These are phyloP conservation scores for Epinephelus coioides DNA, from an alignment of 2,797 vertebrate genomes.

Conservation along the genomic window DNA sequence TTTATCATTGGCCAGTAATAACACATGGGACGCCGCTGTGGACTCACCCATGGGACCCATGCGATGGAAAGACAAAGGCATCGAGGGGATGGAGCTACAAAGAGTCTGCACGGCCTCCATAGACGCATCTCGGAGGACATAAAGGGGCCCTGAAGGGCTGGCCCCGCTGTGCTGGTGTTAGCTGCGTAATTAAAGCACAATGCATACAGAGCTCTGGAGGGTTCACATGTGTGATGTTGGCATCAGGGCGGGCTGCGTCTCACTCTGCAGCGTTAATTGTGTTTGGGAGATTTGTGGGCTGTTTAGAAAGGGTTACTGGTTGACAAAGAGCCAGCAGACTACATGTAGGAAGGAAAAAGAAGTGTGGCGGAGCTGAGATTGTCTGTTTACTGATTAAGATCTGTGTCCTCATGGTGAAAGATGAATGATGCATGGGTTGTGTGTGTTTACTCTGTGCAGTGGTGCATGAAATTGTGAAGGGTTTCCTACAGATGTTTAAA, in stretches of 20 bases:
- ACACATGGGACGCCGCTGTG: slow-evolving; percentile 75
- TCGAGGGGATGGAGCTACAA: slow-evolving; percentile 71
- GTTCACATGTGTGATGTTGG: slow-evolving; percentile 52
- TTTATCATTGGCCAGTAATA: slow-evolving; percentile 83
- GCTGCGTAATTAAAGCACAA: slow-evolving; percentile 77
- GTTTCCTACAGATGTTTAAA: not conserved
- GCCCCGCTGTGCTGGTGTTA: slow-evolving; percentile 45
- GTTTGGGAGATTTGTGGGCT: slow-evolving; percentile 24
- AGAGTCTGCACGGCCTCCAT: slow-evolving; percentile 71
- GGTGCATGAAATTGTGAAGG: not conserved
- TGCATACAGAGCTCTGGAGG: slow-evolving; percentile 47
- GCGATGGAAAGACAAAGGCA: slow-evolving; percentile 80
- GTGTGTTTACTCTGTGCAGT: not conserved
- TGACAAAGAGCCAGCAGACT: slow-evolving; percentile 27
- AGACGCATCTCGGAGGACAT: slow-evolving; percentile 71
- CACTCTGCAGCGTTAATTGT: slow-evolving; percentile 33
- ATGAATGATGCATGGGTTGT: slow-evolving; percentile 29
- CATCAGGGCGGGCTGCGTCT: slow-evolving; percentile 31
- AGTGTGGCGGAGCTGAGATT: not conserved
- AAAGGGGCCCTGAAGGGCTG: slow-evolving; percentile 61
- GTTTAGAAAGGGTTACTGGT: not conserved
- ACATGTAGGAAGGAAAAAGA: slow-evolving; percentile 2
- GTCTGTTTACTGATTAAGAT: slow-evolving; percentile 23
- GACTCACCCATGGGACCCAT: slow-evolving; percentile 78
- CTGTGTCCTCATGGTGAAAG: slow-evolving; percentile 13